A percentile compares a stretch with the other conserved stretches of the same genome.
Evolutionary conservation across 2,113 vertebrate species (phyloP).

Genomic region (Strigops habroptila): DNA sequence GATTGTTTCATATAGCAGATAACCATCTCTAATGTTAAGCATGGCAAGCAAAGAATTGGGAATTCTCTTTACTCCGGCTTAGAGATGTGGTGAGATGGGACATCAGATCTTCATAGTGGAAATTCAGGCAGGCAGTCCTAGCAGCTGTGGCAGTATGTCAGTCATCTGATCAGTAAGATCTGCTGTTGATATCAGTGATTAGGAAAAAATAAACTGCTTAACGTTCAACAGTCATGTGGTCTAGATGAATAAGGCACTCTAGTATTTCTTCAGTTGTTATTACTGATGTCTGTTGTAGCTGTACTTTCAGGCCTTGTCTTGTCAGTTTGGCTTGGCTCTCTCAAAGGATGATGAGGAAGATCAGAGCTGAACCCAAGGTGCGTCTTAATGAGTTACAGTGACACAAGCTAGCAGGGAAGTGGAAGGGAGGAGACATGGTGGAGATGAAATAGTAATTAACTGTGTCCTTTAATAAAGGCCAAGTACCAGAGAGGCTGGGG

Average conservation of each 20-base stretch:
- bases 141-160: accelerated
- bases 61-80: not conserved
- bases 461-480: not conserved
- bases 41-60: not conserved
- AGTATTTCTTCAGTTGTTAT: not conserved
- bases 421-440: not conserved
- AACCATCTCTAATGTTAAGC: not conserved
- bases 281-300: not conserved
- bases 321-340: not conserved
- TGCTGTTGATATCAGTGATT: not conserved
- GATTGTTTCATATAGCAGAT: not conserved
- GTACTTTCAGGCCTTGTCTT: not conserved
- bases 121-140: not conserved
- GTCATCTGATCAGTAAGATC: not conserved
- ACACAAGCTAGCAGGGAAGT: not conserved
- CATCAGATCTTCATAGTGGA: not conserved
- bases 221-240: not conserved
- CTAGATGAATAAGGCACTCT: not conserved
- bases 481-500: not conserved
- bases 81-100: not conserved
- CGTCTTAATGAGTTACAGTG: not conserved
- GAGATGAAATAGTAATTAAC: not conserved
- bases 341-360: not conserved
- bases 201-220: not conserved
- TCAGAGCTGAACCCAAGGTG: not conserved